Evolutionary conservation across 2,888 invertebrate species (phyloP).

Genomic region (Metopia argyrocephala): DNA sequence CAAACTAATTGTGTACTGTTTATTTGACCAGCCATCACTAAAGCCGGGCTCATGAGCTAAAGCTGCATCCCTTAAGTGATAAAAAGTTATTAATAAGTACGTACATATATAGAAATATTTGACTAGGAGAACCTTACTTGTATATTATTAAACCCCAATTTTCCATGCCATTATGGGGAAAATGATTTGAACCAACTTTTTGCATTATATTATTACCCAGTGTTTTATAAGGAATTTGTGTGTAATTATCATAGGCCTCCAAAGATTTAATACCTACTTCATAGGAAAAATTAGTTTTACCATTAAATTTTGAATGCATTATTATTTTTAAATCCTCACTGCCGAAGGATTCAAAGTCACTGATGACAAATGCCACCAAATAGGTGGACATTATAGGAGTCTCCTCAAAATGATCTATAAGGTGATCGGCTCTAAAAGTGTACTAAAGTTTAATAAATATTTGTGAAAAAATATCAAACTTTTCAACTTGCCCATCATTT

Average conservation of each 20-base stretch:
- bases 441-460: constrained; percentile 4
- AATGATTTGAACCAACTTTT: constrained; percentile 88
- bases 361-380: constrained; percentile 88
- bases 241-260: constrained; percentile 81
- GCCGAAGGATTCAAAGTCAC: constrained; percentile 54
- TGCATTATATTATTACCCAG: constrained; percentile 84
- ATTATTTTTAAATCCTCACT: constrained; percentile 79
- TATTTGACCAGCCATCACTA: constrained; percentile 71
- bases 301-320: constrained; percentile 83
- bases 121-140: constrained; percentile 81
- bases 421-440: constrained; percentile 64
- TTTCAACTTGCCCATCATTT: constrained; percentile 68
- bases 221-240: constrained; percentile 82
- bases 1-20: constrained; percentile 80
- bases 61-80: constrained; percentile 69
- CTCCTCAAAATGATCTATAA: constrained; percentile 69
- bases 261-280: constrained; percentile 65
- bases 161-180: constrained; percentile 90
- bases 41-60: constrained; percentile 69
- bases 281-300: constrained; percentile 84
- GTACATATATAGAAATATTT: not conserved
- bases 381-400: constrained; percentile 87
- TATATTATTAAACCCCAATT: constrained; percentile 94
- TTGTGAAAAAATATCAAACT: not conserved
- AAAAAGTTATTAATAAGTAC: not conserved